Base-by-base conservation (phyloP, 2,113 vertebrate species). In the Bubo scandiacus region DNA sequence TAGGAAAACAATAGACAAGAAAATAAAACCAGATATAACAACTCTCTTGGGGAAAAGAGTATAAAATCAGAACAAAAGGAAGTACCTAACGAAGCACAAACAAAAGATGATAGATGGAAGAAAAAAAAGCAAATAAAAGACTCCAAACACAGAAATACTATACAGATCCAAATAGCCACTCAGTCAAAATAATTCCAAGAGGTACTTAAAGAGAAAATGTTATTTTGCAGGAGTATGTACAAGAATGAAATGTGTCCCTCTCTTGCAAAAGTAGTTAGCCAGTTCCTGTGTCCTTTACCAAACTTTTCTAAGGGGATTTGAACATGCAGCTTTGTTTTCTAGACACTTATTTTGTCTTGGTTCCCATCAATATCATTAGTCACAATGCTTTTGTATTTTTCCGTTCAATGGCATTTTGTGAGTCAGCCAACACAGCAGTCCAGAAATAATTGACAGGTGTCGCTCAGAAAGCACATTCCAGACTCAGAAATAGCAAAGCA, bases 351-450 rank as follows among this genome's bases (percentile, higher is more conserved):
- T 16, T 58, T 52, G 15, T 63, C 70, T 51, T 55, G 54, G 25
- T 68, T 96, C 90, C 71, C 73, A 91, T 89, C 86, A 96, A 80
- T 92, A 29, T 22, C 70, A 86, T 96, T 96, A 96, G 63, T 91
- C 83, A 68, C 77, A 7, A 29, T 5, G 68, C 73, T 87, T 96
- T 92, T 96, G 79, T 87, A 25, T 15, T 92, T 58, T 63, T 32
- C 55, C 45, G 62, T 47, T n/a, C 62, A 59, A 38, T 32, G 29
- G 59, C 30, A 30, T 80, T 78, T 78, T 70, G 88, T 94, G 94
- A 96, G 62, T 91, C 92, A 95, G 83, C 90, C 92, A 85, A n/a
- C 6, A 25, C 29, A 19, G 71, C 0, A 6, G 63, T 29, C 26
- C 65, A 8, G 42, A 54, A 66, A 85, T 51, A 94, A 87, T 58